Evolutionary conservation across 2,888 invertebrate species (phyloP), one percentile per base, ranked within the genome.

Genomic region (Nomada hirtipes): DNA sequence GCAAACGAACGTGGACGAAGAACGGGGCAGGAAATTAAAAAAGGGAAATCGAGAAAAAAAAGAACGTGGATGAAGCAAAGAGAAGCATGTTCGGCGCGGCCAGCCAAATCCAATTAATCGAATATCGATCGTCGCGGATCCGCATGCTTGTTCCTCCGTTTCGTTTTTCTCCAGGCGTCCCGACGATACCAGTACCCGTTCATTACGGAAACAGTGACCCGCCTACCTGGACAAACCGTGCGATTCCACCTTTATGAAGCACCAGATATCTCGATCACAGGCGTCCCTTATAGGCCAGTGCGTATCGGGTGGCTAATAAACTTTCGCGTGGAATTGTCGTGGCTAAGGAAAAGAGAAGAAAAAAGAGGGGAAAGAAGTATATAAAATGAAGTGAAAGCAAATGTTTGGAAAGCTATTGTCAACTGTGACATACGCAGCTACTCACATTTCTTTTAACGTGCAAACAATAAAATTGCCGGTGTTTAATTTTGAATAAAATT

Each of bases 161-260:
- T 79, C 65, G 74, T 65, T 79, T 79, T 74, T 67, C 55, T 70
- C 42, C 53, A 44, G n/a, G 61, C 29, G 23, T 36, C 55, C 50
- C 61, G 47, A 47, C 57, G 47, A 52, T 65, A n/a, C 11, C 52
- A 18, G 50, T 77, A 55, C 71, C 55, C 81, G 74, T 81, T 79
- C 80, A 79, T 81, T 81, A 79, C 80, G 64, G 81, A 81, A 81
- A 81, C 80, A 61, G 80, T 79, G 81, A 79, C 69, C 81, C 74
- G 74, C 73, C 81, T 81, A 79, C 80, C 81, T 74, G 80, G 69
- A 70, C 80, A 70, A 81, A 81, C 65, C 70, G 75, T 71, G 47
- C 65, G 74, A 69, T 61, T 44, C 57, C 26, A 42, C 60, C 42
- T 80, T 82, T 79, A 82, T 75, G 74, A 71, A 82, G 65, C 74